Evolutionary conservation across 2,888 invertebrate species (phyloP), one percentile per base, ranked within the genome.

Genomic region (Oegoconia quadripuncta): DNA sequence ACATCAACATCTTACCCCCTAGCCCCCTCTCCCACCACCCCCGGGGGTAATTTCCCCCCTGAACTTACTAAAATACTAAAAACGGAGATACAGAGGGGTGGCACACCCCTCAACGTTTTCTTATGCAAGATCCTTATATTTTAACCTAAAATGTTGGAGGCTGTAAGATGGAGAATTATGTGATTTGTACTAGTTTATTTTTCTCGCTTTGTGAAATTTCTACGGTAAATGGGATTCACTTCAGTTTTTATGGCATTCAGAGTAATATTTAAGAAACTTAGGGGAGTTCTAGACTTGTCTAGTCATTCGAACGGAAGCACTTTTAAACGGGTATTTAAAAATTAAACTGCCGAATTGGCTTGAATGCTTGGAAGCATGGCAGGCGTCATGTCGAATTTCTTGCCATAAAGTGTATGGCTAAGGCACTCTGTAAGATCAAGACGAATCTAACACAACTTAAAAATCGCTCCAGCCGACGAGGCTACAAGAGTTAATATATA

Each of bases 61-160:
- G 79, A 87, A 87, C 87, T 87, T 86, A 87, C 84, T 87, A 87
- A 87, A 87, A 86, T 87, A 87, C 86, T 87, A 87, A 87, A 87
- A 87, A 87, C 87, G 84, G 83, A 86, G 86, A 87, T 87, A 84
- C 80, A 72, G 76, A n/a, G 64, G 80, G 78, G 71, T 61, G 59
- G 53, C 48, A 43, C 51, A 46, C 50, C 75, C 72, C 77, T 74
- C 71, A 60, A 59, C 79, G 72, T 72, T 84, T 87, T 86, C 86
- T 87, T 86, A 87, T 87, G 86, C 87, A 87, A 86, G 86, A 83
- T 81, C 83, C 83, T 87, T 86, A 82, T 82, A 81, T 83, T 81
- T 83, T 83, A 84, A 83, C 83, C 82, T 83, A 77, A 84, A 70
- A 84, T 83, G 82, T 80, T 74, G 75, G 13, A 27, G 13, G 7